Base-by-base conservation (phyloP, 2,888 invertebrate species). In the Xestia sexstrigata region DNA sequence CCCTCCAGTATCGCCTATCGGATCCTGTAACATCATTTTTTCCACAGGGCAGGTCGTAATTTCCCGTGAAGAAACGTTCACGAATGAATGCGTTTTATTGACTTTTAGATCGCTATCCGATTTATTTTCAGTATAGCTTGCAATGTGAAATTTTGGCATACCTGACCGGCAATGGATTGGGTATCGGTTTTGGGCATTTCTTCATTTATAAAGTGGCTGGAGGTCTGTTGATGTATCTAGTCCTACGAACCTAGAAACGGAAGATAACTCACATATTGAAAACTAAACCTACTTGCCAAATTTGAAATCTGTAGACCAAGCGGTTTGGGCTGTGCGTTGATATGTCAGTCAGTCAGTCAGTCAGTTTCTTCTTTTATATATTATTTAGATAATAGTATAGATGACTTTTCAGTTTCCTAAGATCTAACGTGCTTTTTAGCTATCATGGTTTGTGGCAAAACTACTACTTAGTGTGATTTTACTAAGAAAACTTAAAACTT, bases 1-100 rank as follows among this genome's bases (percentile, higher is more conserved):
- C 35, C n/a, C 13, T 39, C 49, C 55, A 45, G 52, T 42, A n/a
- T 42, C 13, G 39, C 60, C 30, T n/a, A n/a, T n/a, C n/a, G n/a
- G n/a, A n/a, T n/a, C n/a, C n/a, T 42, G 20, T 81, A 74, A 71
- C 63, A 78, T 76, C 35, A 58, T 74, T 67, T 65, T 49, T 39
- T 23, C 26, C 35, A 55, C 39, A 60, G 71, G 76, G 26, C 63
- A n/a, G 63, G 20, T 70, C 0, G 74, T 70, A 82, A 82, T 79
- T 79, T 84, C 45, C 73, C 74, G 66, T 71, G 63, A 77, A 77
- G 75, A 68, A 75, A 74, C 47, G 49, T 79, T 77, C 74, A 70
- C 81, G 75, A 60, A 9, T 75, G 68, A 74, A 70, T 79, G 75
- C 73, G 58, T 78, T 85, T 85, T 85, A 85, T 83, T 81, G 78